Evolutionary conservation across 53 echinoderm and acorn worm genomes (phyloP).

Genomic region (Zoroaster sp.): DNA sequence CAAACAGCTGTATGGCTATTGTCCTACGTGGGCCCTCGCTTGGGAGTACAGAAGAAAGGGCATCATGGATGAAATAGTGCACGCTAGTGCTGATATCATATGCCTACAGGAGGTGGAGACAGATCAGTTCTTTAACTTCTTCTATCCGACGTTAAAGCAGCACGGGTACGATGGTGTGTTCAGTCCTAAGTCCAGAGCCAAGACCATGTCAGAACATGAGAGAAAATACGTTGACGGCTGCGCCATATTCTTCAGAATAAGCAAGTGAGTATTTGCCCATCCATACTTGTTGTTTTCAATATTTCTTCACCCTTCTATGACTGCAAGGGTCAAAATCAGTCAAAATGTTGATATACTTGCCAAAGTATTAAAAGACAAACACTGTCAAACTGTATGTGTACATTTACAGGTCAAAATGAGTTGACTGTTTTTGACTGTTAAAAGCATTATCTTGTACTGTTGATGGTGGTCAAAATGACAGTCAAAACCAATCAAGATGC

Average conservation of each 20-base stretch:
- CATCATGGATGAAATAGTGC: slow-evolving; percentile 93
- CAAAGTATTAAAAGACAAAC: no score
- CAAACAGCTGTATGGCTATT: slow-evolving; percentile 93
- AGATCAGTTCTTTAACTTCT: slow-evolving; percentile 95
- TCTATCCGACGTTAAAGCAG: slow-evolving; percentile 84
- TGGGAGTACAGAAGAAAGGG: slow-evolving; percentile 99
- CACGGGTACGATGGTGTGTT: slow-evolving; percentile 99
- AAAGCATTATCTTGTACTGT: no score
- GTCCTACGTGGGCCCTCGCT: slow-evolving; percentile 94
- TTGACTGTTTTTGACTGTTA: no score
- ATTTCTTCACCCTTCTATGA: no score
- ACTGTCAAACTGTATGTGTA: no score
- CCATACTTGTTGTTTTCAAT: no score
- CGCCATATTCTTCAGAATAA: slow-evolving; percentile 95
- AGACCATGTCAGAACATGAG: slow-evolving; percentile 95
- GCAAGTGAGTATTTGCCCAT: slow-evolving; percentile 96
- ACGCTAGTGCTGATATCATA: slow-evolving; percentile 88
- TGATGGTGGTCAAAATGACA: no score
- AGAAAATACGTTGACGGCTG: slow-evolving; percentile 96
- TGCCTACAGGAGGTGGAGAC: slow-evolving; percentile 98
- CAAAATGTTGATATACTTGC: no score
- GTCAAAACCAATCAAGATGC: no score
- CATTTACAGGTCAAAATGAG: no score
- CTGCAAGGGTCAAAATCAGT: no score
- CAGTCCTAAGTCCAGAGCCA: slow-evolving; percentile 97